Evolutionary conservation across 2,113 vertebrate species (phyloP).

Genomic region (Daubentonia madagascariensis): DNA sequence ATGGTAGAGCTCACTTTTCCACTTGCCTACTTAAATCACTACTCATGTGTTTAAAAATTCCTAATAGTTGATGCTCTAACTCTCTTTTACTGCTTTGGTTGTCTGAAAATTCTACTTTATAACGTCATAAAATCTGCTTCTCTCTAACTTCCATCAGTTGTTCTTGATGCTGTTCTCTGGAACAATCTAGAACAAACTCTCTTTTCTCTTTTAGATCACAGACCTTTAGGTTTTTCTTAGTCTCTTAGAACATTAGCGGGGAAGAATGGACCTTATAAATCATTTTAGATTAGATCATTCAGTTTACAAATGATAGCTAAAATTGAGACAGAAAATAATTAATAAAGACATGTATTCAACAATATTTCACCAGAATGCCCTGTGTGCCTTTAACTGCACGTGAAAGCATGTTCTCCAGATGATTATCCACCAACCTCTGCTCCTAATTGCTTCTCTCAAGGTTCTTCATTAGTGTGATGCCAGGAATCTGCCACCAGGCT

Average conservation of each 20-base stretch:
- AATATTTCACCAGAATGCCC: background rate
- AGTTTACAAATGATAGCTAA: background rate
- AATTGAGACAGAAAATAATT: background rate
- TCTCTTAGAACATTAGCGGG: background rate
- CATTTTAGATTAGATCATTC: slow-evolving; percentile 38
- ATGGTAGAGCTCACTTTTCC: background rate
- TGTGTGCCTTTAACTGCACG: background rate
- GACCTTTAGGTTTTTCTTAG: background rate
- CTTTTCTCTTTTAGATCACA: background rate
- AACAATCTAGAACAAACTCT: background rate
- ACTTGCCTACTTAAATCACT: background rate
- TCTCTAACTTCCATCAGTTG: background rate
- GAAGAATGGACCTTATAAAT: background rate
- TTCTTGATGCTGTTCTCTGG: background rate
- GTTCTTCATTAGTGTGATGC: background rate
- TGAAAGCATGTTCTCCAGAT: background rate
- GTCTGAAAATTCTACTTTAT: background rate
- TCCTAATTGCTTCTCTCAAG: background rate
- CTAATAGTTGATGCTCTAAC: background rate
- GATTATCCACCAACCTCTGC: background rate
- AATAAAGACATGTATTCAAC: background rate
- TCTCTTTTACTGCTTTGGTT: background rate
- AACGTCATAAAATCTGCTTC: background rate
- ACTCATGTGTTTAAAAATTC: background rate
- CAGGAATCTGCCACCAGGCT: background rate